These are phyloP conservation scores for Coluber constrictor DNA, from an alignment of 2,797 vertebrate species.

Conservation along the genomic window DNA sequence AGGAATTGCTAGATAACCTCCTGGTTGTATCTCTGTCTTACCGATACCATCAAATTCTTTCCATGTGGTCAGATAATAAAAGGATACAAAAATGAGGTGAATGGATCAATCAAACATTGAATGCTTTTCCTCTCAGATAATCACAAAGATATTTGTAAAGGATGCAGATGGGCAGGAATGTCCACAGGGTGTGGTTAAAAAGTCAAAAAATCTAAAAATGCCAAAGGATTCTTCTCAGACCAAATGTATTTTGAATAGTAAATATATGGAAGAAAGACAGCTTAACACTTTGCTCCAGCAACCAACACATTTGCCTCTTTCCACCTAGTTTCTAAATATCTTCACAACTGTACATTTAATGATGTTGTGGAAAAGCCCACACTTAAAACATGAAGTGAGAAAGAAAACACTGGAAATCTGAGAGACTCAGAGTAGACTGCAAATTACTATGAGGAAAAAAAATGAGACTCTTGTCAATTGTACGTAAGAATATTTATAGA, in stretches of 20 bases:
- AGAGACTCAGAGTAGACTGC: neutral
- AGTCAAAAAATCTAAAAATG: neutral
- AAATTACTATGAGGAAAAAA: neutral
- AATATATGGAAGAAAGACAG: neutral
- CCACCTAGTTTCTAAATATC: neutral
- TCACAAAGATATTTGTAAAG: neutral
- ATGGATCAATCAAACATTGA: neutral
- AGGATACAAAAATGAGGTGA: neutral
- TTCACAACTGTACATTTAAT: neutral
- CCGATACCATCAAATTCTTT: neutral
- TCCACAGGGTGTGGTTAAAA: neutral
- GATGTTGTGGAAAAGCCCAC: neutral
- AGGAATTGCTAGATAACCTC: neutral
- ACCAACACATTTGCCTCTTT: neutral
- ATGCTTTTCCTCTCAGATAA: rapidly evolving
- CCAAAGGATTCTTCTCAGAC: neutral
- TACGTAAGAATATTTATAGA: neutral
- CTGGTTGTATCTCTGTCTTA: slow-evolving; percentile 16
- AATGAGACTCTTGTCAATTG: neutral
- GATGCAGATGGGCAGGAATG: rapidly evolving
- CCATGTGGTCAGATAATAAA: neutral
- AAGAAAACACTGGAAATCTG: neutral
- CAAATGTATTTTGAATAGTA: neutral
- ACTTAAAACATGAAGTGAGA: neutral
- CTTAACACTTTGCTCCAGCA: neutral